Evolutionary conservation across 2,888 invertebrate genomes (phyloP).

Genomic region (Diplazon laetatorius): DNA sequence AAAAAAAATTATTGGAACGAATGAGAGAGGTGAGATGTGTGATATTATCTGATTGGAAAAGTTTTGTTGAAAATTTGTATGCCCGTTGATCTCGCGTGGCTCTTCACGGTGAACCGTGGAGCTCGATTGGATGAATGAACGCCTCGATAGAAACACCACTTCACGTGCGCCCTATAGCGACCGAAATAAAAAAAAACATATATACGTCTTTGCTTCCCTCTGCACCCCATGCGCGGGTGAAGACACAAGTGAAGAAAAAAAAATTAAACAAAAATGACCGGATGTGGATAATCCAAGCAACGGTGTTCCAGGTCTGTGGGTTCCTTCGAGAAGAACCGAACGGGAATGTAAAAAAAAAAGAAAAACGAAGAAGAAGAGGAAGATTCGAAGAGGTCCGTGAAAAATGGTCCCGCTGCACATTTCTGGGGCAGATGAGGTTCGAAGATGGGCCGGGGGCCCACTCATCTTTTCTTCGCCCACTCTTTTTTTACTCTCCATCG

Average conservation of each 20-base stretch:
- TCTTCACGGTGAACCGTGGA: slow-evolving; percentile 40
- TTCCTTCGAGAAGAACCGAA: slow-evolving; percentile 48
- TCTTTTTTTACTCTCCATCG: no score
- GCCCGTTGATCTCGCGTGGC: slow-evolving; percentile 53
- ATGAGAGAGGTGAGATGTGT: slow-evolving; percentile 26
- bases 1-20: slow-evolving; percentile 28
- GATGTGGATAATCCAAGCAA: slow-evolving; percentile 78
- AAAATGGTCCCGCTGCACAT: slow-evolving; percentile 75
- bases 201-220: slow-evolving; percentile 53
- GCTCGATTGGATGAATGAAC: slow-evolving; percentile 66
- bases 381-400: slow-evolving; percentile 68
- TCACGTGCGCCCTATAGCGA: slow-evolving; percentile 69
- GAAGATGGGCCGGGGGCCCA: slow-evolving; percentile 68
- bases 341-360: slow-evolving; percentile 53
- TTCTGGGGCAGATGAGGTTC: slow-evolving; percentile 67
- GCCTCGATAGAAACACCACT: slow-evolving; percentile 75
- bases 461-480: not conserved
- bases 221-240: slow-evolving; percentile 54
- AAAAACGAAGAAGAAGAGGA: slow-evolving; percentile 19
- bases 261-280: slow-evolving; percentile 79
- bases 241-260: slow-evolving; percentile 65
- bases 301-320: slow-evolving; percentile 54
- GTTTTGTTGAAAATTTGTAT: slow-evolving; percentile 39
- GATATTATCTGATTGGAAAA: slow-evolving; percentile 51
- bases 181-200: slow-evolving; percentile 69